Conservation (phyloP, 2,113 vertebrate genomes). For the Plectropomus leopardus region DNA sequence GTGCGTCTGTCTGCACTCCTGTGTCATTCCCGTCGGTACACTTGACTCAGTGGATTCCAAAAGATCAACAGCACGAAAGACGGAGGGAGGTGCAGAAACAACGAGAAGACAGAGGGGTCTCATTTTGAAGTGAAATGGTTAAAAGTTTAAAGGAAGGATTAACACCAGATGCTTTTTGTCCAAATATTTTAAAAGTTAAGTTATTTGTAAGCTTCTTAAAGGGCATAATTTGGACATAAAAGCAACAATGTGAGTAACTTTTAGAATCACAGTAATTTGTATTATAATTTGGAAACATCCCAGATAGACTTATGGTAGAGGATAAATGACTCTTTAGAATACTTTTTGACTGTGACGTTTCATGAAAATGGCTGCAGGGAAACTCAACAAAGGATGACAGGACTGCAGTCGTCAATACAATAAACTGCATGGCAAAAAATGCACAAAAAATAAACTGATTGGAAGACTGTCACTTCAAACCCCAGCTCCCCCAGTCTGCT, state of each 20-base stretch:
- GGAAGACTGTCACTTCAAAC: too few relatives aligned
- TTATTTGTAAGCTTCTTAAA: conserved; percentile 9
- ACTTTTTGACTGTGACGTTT: neutral
- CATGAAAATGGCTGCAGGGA: neutral
- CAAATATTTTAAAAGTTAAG: neutral
- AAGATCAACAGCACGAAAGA: conserved; percentile 62
- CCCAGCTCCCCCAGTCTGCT: too few relatives aligned
- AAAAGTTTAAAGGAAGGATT: conserved; percentile 11
- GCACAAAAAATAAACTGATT: too few relatives aligned
- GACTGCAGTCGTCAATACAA: neutral
- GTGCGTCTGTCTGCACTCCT: conserved; percentile 52
- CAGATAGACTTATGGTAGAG: neutral
- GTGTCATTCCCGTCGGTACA: conserved; percentile 48
- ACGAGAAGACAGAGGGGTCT: conserved; percentile 41
- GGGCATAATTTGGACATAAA: neutral
- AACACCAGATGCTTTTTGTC: neutral
- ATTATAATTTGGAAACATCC: neutral
- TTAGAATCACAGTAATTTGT: conserved; percentile 3
- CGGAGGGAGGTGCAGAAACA: conserved; percentile 25
- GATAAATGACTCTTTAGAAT: neutral
- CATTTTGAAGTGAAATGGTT: conserved; percentile 43
- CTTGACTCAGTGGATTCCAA: conserved; percentile 54
- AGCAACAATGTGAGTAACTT: neutral
- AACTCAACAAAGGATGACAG: neutral
- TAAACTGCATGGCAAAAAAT: neutral